phyloP scores from a whole-genome alignment of 2,113 vertebrate species.

The Spheniscus mendiculus region DNA sequence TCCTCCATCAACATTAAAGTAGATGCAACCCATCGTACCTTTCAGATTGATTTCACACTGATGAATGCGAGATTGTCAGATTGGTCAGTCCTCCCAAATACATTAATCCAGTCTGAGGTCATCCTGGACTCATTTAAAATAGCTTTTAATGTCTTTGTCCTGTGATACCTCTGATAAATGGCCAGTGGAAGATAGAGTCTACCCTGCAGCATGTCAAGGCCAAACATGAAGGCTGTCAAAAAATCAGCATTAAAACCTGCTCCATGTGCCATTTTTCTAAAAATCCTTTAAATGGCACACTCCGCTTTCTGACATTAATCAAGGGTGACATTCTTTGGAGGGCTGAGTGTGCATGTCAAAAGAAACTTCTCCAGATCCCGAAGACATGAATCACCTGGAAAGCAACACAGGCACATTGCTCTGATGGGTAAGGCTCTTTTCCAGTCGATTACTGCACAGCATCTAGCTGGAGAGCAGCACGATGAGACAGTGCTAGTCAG shows the following conservation, averaged over 20 bases:
- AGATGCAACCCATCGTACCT: neutral
- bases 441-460: neutral
- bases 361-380: neutral
- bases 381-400: neutral
- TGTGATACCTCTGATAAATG: slow-evolving; percentile 34
- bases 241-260: slow-evolving; percentile 28
- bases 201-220: slow-evolving; percentile 19
- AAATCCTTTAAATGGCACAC: slow-evolving; percentile 3
- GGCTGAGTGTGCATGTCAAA: neutral
- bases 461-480: neutral
- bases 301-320: slow-evolving; percentile 46
- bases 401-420: neutral
- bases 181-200: neutral
- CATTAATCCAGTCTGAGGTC: slow-evolving; percentile 53
- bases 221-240: slow-evolving; percentile 48
- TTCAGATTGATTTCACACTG: slow-evolving; percentile 44
- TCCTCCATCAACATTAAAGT: neutral
- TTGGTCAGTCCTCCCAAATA: slow-evolving; percentile 17
- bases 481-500: rapidly evolving
- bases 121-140: slow-evolving; percentile 46
- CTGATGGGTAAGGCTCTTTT: neutral
- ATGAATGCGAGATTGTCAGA: slow-evolving; percentile 35
- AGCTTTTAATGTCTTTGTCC: slow-evolving; percentile 16
- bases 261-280: neutral
- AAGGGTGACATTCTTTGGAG: neutral